Conservation (phyloP, 2,888 invertebrate genomes). For the Macrophya alboannulata region DNA sequence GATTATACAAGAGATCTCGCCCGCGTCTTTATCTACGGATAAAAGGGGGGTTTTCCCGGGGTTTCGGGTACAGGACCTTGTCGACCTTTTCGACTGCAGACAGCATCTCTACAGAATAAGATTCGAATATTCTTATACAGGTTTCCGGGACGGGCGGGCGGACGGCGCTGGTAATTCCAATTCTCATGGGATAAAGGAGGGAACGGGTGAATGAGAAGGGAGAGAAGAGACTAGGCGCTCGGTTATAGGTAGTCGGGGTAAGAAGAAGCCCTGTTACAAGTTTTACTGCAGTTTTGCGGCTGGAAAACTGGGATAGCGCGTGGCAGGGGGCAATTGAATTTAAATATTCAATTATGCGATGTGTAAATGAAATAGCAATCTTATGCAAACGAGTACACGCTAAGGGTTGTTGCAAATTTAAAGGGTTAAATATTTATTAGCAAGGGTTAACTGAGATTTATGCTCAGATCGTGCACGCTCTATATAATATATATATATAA, state of each 20-base stretch:
- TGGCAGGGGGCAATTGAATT: slow-evolving; percentile 80
- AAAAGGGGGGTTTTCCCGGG: background rate
- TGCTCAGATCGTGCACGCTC: slow-evolving; percentile 62
- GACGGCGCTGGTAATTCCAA: slow-evolving; percentile 7
- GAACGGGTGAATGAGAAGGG: slow-evolving; percentile 65
- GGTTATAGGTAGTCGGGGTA: background rate
- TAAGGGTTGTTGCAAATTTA: slow-evolving; percentile 80
- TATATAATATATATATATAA: background rate
- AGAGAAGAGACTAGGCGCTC: slow-evolving; percentile 67
- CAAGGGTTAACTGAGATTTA: slow-evolving; percentile 79
- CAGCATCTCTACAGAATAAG: background rate
- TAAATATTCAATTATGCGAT: slow-evolving; percentile 82
- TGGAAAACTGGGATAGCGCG: slow-evolving; percentile 78
- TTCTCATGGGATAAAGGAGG: slow-evolving; percentile 32
- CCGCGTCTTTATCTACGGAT: slow-evolving; percentile 21
- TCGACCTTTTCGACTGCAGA: background rate
- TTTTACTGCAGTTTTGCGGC: slow-evolving; percentile 81
- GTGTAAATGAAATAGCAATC: slow-evolving; percentile 83
- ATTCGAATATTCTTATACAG: background rate
- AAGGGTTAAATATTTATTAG: slow-evolving; percentile 81
- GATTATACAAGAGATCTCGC: slow-evolving; percentile 36
- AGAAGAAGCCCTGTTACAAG: slow-evolving; percentile 80
- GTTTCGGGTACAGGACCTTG: background rate
- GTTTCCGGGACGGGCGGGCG: background rate
- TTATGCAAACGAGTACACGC: slow-evolving; percentile 81